These are phyloP conservation scores for Zalophus californianus DNA, from an alignment of 2,797 vertebrate species.

Conservation along the genomic window DNA sequence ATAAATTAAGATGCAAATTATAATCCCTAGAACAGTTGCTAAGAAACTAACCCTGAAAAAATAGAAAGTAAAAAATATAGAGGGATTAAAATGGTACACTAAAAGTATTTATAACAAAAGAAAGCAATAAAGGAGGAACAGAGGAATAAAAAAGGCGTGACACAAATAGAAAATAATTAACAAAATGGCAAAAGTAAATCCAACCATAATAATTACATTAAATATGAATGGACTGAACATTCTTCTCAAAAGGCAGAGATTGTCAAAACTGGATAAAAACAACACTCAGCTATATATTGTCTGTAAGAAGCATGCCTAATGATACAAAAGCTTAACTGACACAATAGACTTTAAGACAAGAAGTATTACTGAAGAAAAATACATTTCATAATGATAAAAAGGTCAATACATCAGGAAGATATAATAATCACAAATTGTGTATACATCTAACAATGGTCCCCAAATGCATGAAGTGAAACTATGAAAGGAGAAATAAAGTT, in stretches of 20 bases:
- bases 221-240: not conserved
- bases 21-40: slow-evolving; percentile 15
- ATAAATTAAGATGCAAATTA: not conserved
- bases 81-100: slow-evolving; percentile 5
- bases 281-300: not conserved
- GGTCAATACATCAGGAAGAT: not conserved
- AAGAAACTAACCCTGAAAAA: slow-evolving; percentile 38
- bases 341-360: not conserved
- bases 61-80: not conserved
- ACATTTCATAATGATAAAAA: not conserved
- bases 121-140: not conserved
- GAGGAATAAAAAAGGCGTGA: not conserved
- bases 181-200: not conserved
- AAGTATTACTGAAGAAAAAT: not conserved
- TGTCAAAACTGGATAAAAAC: slow-evolving; percentile 14
- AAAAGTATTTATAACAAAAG: not conserved
- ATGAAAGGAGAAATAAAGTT: not conserved
- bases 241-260: not conserved
- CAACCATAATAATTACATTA: not conserved
- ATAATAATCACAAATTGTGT: not conserved
- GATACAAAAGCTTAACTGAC: not conserved
- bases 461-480: slow-evolving; percentile 9
- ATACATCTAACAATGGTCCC: not conserved
- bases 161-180: not conserved
- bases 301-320: not conserved